Percentiles rank a stretch among this genome's conserved stretches.
phyloP scores from a whole-genome alignment of 2,113 vertebrate species.

The Brachionichthys hirsutus region DNA sequence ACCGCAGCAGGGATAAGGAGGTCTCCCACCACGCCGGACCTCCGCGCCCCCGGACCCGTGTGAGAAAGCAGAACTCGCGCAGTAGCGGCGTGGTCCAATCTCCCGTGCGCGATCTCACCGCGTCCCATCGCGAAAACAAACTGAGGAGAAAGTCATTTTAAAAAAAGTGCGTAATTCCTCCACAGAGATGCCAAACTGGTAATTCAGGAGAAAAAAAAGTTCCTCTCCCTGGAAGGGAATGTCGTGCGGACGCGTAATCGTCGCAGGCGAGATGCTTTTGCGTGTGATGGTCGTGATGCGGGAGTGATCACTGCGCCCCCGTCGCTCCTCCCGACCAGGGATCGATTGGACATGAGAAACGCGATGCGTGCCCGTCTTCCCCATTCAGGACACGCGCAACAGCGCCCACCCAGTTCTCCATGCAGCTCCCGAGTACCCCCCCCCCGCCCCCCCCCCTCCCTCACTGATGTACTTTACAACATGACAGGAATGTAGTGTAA shows the following conservation, averaged over 20 bases:
- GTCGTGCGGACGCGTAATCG: constrained; percentile 44
- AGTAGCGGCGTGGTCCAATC: constrained; percentile 36
- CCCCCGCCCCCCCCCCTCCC: constrained; percentile 36
- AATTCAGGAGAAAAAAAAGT: constrained; percentile 46
- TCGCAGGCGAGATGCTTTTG: constrained; percentile 61
- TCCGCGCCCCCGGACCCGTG: constrained; percentile 32
- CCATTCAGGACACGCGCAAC: constrained; percentile 79
- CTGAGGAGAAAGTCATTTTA: constrained; percentile 48
- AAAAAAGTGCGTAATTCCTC: constrained; percentile 70
- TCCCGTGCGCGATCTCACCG: constrained; percentile 32
- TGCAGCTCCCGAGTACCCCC: constrained; percentile 52
- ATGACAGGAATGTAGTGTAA: not conserved
- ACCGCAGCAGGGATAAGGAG: constrained; percentile 1
- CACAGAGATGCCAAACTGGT: constrained; percentile 34
- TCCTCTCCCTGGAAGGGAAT: constrained; percentile 34
- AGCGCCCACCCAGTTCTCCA: constrained; percentile 71
- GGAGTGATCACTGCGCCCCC: constrained; percentile 73
- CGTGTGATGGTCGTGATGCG: constrained; percentile 72
- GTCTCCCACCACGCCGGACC: constrained; percentile 4
- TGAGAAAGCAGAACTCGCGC: constrained; percentile 28
- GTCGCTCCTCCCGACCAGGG: constrained; percentile 76
- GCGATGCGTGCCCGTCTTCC: constrained; percentile 73
- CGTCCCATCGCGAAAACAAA: constrained; percentile 48
- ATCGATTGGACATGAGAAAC: constrained; percentile 81
- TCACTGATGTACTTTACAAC: constrained; percentile 73